Conservation (phyloP, 2,888 invertebrate genomes). For the Hirudinaria manillensis region DNA sequence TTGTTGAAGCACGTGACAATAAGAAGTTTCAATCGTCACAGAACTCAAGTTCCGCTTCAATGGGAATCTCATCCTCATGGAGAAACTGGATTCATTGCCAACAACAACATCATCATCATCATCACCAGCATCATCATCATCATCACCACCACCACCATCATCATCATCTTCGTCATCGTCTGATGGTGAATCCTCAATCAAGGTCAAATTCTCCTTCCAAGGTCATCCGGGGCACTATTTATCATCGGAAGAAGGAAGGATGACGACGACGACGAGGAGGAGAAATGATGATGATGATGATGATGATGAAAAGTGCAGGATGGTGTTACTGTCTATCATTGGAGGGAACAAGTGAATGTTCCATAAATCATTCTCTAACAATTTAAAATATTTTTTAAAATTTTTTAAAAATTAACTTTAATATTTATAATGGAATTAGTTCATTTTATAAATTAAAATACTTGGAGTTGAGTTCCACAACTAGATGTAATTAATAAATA, state of each 20-base stretch:
- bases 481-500: neutral
- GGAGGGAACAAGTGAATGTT: too few species aligned
- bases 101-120: constrained; percentile 4
- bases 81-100: neutral
- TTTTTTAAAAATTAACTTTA: too few species aligned
- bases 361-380: too few species aligned
- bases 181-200: too few species aligned
- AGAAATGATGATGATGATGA: neutral
- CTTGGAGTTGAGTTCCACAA: neutral
- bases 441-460: neutral
- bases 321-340: too few species aligned
- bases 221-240: too few species aligned
- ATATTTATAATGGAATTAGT: too few species aligned
- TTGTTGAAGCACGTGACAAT: neutral
- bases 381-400: too few species aligned
- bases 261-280: neutral
- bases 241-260: neutral
- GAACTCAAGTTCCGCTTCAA: neutral
- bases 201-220: too few species aligned
- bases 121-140: constrained; percentile 1
- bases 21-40: neutral
- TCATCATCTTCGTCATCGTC: neutral
- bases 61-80: neutral
- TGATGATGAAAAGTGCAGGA: neutral
- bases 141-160: constrained; percentile 5